phyloP scores from a whole-genome alignment of 2,113 vertebrate genomes.

The Marmota monax region DNA sequence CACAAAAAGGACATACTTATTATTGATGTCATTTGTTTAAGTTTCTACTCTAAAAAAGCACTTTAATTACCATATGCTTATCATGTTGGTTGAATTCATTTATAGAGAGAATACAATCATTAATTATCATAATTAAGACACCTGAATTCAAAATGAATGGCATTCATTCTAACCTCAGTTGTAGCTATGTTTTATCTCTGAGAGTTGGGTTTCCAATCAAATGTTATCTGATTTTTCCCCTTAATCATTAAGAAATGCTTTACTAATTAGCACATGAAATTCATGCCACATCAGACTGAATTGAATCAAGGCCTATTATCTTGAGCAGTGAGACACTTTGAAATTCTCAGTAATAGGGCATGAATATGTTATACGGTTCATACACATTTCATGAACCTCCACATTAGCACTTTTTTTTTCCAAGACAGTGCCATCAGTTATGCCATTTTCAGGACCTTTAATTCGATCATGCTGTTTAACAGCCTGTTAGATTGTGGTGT shows the following conservation, averaged over 20 bases:
- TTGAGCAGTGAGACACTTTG: slow-evolving; percentile 89
- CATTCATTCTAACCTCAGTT: slow-evolving; percentile 85
- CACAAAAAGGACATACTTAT: slow-evolving; percentile 83
- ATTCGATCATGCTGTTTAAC: slow-evolving; percentile 88
- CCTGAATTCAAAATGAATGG: slow-evolving; percentile 88
- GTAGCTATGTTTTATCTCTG: slow-evolving; percentile 90
- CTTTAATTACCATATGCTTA: slow-evolving; percentile 90
- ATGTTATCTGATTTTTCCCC: slow-evolving; percentile 88
- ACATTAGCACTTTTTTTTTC: slow-evolving; percentile 84
- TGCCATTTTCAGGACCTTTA: slow-evolving; percentile 90
- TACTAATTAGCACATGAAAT: slow-evolving; percentile 91
- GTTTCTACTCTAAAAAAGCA: slow-evolving; percentile 86
- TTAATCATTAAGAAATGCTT: slow-evolving; percentile 91
- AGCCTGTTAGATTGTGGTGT: slow-evolving; percentile 85
- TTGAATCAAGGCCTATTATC: slow-evolving; percentile 92
- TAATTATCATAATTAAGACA: slow-evolving; percentile 92
- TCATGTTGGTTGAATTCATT: slow-evolving; percentile 89
- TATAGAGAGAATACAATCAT: slow-evolving; percentile 88
- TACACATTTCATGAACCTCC: slow-evolving; percentile 91
- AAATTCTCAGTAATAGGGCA: slow-evolving; percentile 89
- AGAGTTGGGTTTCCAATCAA: slow-evolving; percentile 89
- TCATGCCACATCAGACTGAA: slow-evolving; percentile 90
- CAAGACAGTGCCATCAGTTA: slow-evolving; percentile 87
- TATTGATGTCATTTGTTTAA: slow-evolving; percentile 87
- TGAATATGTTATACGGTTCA: slow-evolving; percentile 91